phyloP scores from a whole-genome alignment of 2,113 vertebrate species.

The Ceuthmochares aereus region DNA sequence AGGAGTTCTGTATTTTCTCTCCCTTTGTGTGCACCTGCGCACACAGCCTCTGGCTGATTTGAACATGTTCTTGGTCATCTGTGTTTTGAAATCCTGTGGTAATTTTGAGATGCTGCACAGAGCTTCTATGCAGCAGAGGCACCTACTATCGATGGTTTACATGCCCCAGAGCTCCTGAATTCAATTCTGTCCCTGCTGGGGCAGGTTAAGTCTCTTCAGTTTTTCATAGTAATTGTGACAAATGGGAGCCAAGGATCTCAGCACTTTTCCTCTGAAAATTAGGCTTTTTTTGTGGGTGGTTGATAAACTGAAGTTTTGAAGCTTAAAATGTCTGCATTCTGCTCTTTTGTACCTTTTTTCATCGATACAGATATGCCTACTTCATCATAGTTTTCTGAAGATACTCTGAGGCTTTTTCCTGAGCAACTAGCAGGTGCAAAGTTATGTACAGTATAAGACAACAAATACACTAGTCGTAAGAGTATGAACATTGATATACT shows the following conservation, averaged over 20 bases:
- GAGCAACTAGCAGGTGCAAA: not conserved
- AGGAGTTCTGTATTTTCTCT: not conserved
- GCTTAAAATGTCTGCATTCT: not conserved
- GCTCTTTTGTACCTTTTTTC: not conserved
- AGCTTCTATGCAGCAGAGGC: not conserved
- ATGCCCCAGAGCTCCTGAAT: not conserved
- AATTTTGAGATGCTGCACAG: not conserved
- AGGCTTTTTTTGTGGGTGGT: not conserved
- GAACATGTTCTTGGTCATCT: not conserved
- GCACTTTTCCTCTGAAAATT: not conserved
- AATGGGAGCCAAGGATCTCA: not conserved
- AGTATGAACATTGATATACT: not conserved
- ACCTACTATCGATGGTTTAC: not conserved
- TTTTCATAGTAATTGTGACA: slow-evolving; percentile 37
- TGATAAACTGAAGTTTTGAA: slow-evolving; percentile 20
- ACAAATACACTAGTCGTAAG: not conserved
- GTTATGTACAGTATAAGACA: not conserved
- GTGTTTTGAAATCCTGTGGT: not conserved
- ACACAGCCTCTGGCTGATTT: not conserved
- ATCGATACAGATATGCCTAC: not conserved
- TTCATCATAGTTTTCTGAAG: not conserved
- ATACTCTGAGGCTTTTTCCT: not conserved
- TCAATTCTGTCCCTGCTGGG: not conserved
- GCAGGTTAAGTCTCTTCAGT: not conserved
- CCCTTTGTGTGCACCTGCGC: not conserved